Percentiles rank a stretch among this genome's conserved stretches.
Evolutionary conservation across 2,888 invertebrate species (phyloP).

Genomic region (Unio delphinus): DNA sequence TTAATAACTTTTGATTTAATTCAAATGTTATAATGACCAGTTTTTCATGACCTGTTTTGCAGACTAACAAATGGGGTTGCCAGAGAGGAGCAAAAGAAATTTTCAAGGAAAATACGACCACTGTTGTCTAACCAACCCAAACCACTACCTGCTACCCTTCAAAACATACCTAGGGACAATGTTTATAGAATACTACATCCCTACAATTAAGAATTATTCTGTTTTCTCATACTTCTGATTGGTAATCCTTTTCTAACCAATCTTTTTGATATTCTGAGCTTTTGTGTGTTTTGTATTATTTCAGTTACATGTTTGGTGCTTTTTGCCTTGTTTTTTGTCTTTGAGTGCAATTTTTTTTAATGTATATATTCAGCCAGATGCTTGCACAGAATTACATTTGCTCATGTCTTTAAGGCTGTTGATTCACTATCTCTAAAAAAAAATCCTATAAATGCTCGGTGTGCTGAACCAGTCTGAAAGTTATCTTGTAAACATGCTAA

Average conservation of each 20-base stretch:
- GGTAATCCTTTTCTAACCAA: neutral
- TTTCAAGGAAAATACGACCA: conserved; percentile 15
- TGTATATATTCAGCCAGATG: neutral
- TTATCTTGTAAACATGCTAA: too few species aligned
- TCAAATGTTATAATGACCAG: neutral
- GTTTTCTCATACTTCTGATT: conserved; percentile 1
- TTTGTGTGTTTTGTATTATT: conserved; percentile 5
- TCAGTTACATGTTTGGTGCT: conserved; percentile 17
- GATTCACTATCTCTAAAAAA: neutral
- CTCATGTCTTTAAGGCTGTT: conserved; percentile 31
- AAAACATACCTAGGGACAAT: conserved; percentile 48
- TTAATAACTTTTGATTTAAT: neutral
- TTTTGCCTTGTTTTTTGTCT: conserved; percentile 12
- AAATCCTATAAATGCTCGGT: neutral
- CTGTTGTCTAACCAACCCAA: conserved; percentile 27
- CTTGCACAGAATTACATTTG: conserved; percentile 11
- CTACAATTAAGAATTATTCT: conserved; percentile 22
- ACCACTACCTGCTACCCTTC: conserved; percentile 47
- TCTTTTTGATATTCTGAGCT: conserved; percentile 7
- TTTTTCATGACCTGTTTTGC: neutral
- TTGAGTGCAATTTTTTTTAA: conserved; percentile 7
- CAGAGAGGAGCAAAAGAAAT: conserved; percentile 28
- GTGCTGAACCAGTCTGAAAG: neutral
- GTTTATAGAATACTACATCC: conserved; percentile 55
- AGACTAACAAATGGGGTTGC: conserved; percentile 15